Conservation (phyloP, 2,888 invertebrate species). For the Hydropsyche betteni region DNA sequence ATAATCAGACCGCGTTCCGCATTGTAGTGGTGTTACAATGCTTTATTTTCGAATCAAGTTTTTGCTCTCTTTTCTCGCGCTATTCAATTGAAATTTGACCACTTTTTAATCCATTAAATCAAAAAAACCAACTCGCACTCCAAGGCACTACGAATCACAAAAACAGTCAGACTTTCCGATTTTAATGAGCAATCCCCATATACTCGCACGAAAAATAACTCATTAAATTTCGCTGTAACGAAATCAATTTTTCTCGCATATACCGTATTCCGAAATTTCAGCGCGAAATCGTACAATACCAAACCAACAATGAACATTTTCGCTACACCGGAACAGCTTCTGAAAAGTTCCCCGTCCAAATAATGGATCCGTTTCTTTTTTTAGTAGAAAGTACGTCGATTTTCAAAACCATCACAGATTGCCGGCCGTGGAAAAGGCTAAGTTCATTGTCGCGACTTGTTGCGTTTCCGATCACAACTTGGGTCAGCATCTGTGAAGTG, state of each 20-base stretch:
- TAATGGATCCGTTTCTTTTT: not conserved
- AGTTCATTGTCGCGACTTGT: not conserved
- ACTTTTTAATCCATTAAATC: not conserved
- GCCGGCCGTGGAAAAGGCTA: not conserved
- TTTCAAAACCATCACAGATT: not conserved
- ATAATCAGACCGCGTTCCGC: conserved; percentile 15
- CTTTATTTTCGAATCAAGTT: not conserved
- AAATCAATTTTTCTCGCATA: too few relatives aligned
- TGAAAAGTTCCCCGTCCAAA: too few relatives aligned
- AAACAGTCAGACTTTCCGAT: too few relatives aligned
- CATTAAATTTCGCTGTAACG: too few relatives aligned
- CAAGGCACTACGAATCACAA: too few relatives aligned
- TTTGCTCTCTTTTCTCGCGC: conserved; percentile 6
- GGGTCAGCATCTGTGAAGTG: not conserved
- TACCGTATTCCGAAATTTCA: too few relatives aligned
- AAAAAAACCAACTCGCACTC: not conserved
- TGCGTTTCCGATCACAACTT: not conserved
- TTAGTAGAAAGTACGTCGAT: not conserved
- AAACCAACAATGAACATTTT: too few relatives aligned
- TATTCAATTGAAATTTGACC: conserved; percentile 21
- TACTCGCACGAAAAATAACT: too few relatives aligned
- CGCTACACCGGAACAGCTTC: too few relatives aligned
- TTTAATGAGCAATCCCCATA: too few relatives aligned
- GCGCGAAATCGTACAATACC: too few relatives aligned
- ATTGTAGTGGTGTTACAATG: conserved; percentile 27